phyloP scores from a whole-genome alignment of 1,140 invertebrate genomes.

The Sweltsa coloradensis region DNA sequence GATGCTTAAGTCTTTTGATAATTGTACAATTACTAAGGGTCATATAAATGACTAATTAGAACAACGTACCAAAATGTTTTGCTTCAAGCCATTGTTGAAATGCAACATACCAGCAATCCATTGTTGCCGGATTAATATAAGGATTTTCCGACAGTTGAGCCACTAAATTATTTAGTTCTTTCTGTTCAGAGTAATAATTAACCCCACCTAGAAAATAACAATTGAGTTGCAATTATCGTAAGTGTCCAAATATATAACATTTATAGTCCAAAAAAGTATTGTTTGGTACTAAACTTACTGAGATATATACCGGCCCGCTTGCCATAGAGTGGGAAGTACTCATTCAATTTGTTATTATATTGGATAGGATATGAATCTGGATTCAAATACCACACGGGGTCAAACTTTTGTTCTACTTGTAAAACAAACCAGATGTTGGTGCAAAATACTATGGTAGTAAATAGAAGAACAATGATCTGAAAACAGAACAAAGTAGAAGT shows the following conservation, averaged over 20 bases:
- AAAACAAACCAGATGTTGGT: conserved; percentile 33
- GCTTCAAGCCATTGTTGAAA: conserved; percentile 25
- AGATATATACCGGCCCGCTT: conserved; percentile 36
- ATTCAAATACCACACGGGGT: conserved; percentile 42
- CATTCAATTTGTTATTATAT: conserved; percentile 29
- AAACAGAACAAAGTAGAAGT: conserved; percentile 10
- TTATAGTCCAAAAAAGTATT: neutral
- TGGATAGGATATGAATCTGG: conserved; percentile 32
- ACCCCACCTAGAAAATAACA: conserved; percentile 20
- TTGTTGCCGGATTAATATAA: conserved; percentile 28
- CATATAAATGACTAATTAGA: no score
- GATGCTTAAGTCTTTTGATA: no score
- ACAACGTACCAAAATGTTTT: conserved; percentile 22
- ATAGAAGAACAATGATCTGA: conserved; percentile 30
- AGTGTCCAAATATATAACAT: neutral
- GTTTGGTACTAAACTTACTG: conserved; percentile 16
- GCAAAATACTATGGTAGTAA: conserved; percentile 23
- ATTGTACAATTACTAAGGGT: no score
- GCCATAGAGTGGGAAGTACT: conserved; percentile 37
- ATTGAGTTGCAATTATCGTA: neutral
- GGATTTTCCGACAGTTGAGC: conserved; percentile 24
- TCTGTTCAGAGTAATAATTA: conserved; percentile 28
- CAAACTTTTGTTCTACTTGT: conserved; percentile 39
- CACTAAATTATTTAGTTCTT: conserved; percentile 22
- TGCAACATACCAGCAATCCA: conserved; percentile 30